Evolutionary conservation across 2,888 invertebrate genomes (phyloP).

Genomic region (Selenia dentaria): DNA sequence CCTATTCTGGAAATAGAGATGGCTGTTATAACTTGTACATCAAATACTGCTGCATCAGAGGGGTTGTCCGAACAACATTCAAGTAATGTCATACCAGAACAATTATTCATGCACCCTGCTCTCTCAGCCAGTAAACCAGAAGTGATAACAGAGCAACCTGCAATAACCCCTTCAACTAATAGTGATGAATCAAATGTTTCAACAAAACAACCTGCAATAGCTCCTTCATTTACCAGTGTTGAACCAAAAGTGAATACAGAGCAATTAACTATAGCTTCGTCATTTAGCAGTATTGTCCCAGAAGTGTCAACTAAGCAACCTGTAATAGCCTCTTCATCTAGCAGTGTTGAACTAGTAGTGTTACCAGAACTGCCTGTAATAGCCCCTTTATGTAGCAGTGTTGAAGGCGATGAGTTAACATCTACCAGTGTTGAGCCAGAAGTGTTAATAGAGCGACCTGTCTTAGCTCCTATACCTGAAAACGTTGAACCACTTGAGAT

Average conservation of each 20-base stretch:
- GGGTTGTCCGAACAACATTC: background rate
- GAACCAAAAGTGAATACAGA: slow-evolving; percentile 20
- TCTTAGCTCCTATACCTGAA: background rate
- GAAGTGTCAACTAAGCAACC: no score
- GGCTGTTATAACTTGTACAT: background rate
- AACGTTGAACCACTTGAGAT: background rate
- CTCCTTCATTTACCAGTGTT: slow-evolving; percentile 10
- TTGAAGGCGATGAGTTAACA: background rate
- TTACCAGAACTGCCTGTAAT: background rate
- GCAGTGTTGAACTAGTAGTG: slow-evolving; percentile 22
- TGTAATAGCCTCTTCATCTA: background rate
- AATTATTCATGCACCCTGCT: background rate
- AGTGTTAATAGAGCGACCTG: background rate
- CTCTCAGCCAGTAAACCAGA: background rate
- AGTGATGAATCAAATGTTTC: slow-evolving; percentile 12
- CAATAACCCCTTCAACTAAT: background rate
- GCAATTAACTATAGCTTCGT: no score
- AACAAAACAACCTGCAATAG: slow-evolving; percentile 2
- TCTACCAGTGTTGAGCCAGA: background rate
- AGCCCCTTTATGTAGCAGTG: background rate
- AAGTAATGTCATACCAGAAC: background rate
- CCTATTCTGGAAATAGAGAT: no score
- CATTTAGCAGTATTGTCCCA: no score
- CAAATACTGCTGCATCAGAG: background rate
- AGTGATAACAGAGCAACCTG: background rate